Evolutionary conservation across 2,113 vertebrate species (phyloP).

Genomic region (Chunga burmeisteri): DNA sequence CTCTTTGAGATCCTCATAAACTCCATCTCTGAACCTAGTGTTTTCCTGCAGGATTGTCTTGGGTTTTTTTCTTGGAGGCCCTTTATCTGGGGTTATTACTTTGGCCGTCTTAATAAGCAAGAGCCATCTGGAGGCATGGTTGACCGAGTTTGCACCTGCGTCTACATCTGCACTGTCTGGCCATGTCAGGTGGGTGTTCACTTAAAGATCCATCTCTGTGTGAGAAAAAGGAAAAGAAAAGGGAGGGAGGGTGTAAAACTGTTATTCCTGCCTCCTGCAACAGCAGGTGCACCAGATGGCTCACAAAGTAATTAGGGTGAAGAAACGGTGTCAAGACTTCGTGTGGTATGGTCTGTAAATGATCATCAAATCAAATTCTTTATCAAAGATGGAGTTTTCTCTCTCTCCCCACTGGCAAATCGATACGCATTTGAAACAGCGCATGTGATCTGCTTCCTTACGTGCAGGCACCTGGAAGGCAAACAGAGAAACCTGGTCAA

Average conservation of each 20-base stretch:
- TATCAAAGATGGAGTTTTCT: constrained; percentile 30
- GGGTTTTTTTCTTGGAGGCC: background rate
- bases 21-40: background rate
- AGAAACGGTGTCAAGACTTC: constrained; percentile 53
- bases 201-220: constrained; percentile 56
- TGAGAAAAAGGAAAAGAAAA: constrained; percentile 53
- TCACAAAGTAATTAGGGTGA: constrained; percentile 60
- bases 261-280: constrained; percentile 47
- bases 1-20: constrained; percentile 10
- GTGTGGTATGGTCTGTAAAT: constrained; percentile 39
- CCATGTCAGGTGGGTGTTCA: constrained; percentile 58
- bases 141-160: constrained; percentile 66
- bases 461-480: background rate
- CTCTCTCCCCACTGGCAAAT: constrained; percentile 30
- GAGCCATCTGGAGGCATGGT: constrained; percentile 63
- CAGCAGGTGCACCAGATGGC: constrained; percentile 71
- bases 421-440: constrained; percentile 6
- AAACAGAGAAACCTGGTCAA: constrained; percentile 54
- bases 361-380: constrained; percentile 48
- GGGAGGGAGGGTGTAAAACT: constrained; percentile 41
- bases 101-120: constrained; percentile 66
- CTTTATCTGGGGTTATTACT: constrained; percentile 59
- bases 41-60: constrained; percentile 14
- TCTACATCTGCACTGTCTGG: constrained; percentile 58
- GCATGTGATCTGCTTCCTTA: background rate